phyloP scores from a whole-genome alignment of 2,888 invertebrate genomes.

The Spicauda simplicius region DNA sequence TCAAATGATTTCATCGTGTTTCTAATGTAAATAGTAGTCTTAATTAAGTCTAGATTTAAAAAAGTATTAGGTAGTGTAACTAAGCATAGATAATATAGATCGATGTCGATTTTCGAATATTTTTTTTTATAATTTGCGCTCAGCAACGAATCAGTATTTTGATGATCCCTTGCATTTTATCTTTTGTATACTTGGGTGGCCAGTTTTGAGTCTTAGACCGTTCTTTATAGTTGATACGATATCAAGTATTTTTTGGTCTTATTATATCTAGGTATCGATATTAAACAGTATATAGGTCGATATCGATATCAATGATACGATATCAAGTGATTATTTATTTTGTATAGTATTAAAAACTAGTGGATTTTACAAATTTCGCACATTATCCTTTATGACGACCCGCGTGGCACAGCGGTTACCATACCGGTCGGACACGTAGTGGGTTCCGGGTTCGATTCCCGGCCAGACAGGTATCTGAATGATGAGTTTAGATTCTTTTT shows the following conservation, averaged over 20 bases:
- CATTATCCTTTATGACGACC: no score
- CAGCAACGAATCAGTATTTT: constrained; percentile 80
- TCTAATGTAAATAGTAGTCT: constrained; percentile 69
- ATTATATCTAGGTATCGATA: no score
- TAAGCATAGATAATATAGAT: constrained; percentile 65
- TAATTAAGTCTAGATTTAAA: constrained; percentile 43
- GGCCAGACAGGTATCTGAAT: no score
- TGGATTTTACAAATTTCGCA: no score
- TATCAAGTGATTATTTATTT: no score
- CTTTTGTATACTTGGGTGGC: constrained; percentile 52
- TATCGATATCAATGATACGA: no score
- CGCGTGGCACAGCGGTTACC: no score
- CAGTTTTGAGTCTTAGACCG: constrained; percentile 52
- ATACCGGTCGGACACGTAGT: no score
- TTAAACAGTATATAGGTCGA: no score
- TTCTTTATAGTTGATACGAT: not conserved
- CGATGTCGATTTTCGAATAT: constrained; percentile 66
- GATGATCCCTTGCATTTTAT: constrained; percentile 41
- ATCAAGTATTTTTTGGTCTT: not conserved
- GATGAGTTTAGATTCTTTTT: no score
- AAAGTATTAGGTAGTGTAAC: constrained; percentile 70
- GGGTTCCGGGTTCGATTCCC: no score
- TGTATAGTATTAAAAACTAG: no score
- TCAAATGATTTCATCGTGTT: constrained; percentile 45
- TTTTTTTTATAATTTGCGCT: constrained; percentile 72